phyloP scores from a whole-genome alignment of 2,888 invertebrate genomes.

The Spodoptera littoralis region DNA sequence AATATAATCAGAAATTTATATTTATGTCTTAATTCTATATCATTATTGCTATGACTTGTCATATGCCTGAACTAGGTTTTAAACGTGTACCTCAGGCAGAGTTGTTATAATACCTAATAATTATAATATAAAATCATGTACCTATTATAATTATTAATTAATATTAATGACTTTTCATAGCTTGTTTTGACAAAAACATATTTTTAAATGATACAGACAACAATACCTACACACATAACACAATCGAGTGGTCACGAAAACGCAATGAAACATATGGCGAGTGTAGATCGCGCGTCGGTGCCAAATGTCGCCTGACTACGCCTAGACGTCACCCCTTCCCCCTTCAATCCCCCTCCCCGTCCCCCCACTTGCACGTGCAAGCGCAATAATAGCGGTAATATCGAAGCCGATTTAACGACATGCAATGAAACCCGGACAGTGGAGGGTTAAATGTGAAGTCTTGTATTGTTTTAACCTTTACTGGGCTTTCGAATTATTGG shows the following conservation, averaged over 20 bases:
- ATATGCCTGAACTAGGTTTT: too few relatives aligned
- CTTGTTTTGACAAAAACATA: too few relatives aligned
- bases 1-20: too few relatives aligned
- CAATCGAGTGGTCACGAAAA: slow-evolving; percentile 35
- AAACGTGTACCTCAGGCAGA: too few relatives aligned
- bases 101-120: too few relatives aligned
- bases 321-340: slow-evolving; percentile 16
- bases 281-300: slow-evolving; percentile 33
- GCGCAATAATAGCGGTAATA: slow-evolving; percentile 55
- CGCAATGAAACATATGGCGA: slow-evolving; percentile 46
- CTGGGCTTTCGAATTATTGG: slow-evolving; percentile 30
- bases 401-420: slow-evolving; percentile 54
- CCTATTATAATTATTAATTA: too few relatives aligned
- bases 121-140: too few relatives aligned
- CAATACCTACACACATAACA: background rate
- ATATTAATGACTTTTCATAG: too few relatives aligned
- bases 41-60: too few relatives aligned
- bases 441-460: slow-evolving; percentile 48
- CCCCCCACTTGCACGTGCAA: slow-evolving; percentile 51
- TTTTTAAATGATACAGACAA: too few relatives aligned
- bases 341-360: background rate
- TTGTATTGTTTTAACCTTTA: slow-evolving; percentile 52
- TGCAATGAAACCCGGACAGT: slow-evolving; percentile 52
- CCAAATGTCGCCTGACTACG: slow-evolving; percentile 50
- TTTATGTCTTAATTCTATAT: too few relatives aligned